phyloP scores from a whole-genome alignment of 2,888 invertebrate species.

The Lagria hirta region DNA sequence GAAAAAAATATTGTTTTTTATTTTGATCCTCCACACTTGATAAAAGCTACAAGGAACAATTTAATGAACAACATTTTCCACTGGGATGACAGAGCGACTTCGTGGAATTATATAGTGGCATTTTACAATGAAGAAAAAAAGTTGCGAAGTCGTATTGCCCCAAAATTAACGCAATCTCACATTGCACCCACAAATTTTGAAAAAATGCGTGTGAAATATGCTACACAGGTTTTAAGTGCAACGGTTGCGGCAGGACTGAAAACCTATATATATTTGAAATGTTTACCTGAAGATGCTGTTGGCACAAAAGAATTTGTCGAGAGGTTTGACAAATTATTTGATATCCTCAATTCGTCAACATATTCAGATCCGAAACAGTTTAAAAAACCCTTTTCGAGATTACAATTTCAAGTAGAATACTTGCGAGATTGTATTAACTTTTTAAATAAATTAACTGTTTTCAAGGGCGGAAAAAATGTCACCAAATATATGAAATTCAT shows the following conservation, averaged over 20 bases:
- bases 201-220: slow-evolving; percentile 3
- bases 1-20: slow-evolving; percentile 3
- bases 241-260: slow-evolving; percentile 5
- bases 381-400: too few relatives aligned
- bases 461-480: too few relatives aligned
- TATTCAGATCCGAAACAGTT: too few relatives aligned
- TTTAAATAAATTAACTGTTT: too few relatives aligned
- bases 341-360: too few relatives aligned
- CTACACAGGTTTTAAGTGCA: slow-evolving; percentile 4
- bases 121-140: slow-evolving; percentile 7
- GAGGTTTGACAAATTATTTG: too few relatives aligned
- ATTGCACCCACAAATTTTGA: slow-evolving; percentile 4
- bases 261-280: too few relatives aligned
- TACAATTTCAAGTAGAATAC: too few relatives aligned
- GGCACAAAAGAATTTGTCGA: too few relatives aligned
- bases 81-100: slow-evolving; percentile 5
- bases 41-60: slow-evolving; percentile 9
- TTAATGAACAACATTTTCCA: slow-evolving; percentile 4
- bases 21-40: slow-evolving; percentile 10
- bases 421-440: too few relatives aligned
- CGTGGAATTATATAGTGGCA: slow-evolving; percentile 4
- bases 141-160: neutral
- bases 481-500: too few relatives aligned
- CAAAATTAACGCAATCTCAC: slow-evolving; percentile 6
- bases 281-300: too few relatives aligned